phyloP scores from a whole-genome alignment of 23 tunicate genomes.

The Oikopleura albicans region DNA sequence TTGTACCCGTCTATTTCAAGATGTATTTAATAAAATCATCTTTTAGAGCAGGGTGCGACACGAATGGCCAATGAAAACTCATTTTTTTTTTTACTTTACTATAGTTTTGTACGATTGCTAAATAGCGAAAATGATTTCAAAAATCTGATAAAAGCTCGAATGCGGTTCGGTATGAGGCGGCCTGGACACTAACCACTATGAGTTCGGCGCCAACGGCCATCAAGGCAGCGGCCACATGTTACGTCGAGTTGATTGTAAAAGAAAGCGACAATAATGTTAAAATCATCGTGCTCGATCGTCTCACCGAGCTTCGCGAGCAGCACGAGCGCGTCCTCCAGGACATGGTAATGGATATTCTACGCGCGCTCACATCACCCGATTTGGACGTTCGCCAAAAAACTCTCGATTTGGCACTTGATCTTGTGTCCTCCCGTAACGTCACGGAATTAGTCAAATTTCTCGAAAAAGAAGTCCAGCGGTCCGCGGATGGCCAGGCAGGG shows the following conservation, averaged over 20 bases:
- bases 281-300: conserved; percentile 75
- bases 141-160: no score
- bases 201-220: conserved; percentile 87
- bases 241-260: conserved; percentile 80
- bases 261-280: conserved; percentile 97
- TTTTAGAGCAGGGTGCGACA: no score
- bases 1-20: no score
- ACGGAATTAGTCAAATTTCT: conserved; percentile 82
- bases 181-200: conserved; percentile 85
- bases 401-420: conserved; percentile 81
- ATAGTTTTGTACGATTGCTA: no score
- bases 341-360: conserved; percentile 78
- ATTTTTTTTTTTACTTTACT: no score
- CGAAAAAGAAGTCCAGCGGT: conserved; percentile 56
- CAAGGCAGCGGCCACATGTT: conserved; percentile 89
- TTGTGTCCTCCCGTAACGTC: conserved; percentile 74
- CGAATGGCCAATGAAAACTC: no score
- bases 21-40: no score
- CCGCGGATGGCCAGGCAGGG: not conserved
- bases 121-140: no score
- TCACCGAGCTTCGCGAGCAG: conserved; percentile 29
- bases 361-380: conserved; percentile 90
- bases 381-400: conserved; percentile 84
- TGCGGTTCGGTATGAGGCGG: conserved; percentile 95
- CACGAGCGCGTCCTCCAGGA: conserved; percentile 24